These are phyloP conservation scores for Platycnemis pennipes DNA, from an alignment of 2,888 invertebrate genomes.

Conservation along the genomic window DNA sequence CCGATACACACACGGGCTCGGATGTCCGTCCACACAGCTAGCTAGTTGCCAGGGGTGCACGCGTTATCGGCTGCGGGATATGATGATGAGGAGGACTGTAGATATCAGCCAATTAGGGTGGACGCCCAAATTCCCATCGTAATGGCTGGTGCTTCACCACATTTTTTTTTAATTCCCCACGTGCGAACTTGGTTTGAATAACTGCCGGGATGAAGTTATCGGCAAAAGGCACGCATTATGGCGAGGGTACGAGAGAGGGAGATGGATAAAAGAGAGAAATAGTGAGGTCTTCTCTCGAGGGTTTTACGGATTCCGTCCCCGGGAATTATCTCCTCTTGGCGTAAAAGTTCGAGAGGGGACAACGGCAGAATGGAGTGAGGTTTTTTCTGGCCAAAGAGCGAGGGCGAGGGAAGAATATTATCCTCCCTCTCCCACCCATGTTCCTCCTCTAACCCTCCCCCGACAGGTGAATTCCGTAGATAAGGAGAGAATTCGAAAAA, in stretches of 20 bases:
- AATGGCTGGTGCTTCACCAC: no score
- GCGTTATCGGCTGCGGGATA: background rate
- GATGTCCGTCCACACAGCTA: background rate
- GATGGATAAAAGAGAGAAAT: background rate
- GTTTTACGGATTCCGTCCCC: background rate
- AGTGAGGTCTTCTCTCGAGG: background rate
- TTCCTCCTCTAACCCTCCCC: background rate
- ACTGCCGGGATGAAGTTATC: background rate
- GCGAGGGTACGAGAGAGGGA: background rate
- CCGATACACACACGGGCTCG: background rate
- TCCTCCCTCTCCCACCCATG: background rate
- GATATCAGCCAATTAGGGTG: background rate
- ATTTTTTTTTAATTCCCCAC: background rate
- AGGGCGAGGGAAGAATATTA: background rate
- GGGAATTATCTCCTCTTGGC: background rate
- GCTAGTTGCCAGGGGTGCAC: background rate
- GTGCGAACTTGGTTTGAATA: background rate
- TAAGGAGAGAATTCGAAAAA: background rate
- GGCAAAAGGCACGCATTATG: background rate
- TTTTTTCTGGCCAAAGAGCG: background rate
- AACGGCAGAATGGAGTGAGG: background rate
- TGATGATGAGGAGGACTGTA: background rate
- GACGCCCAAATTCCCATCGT: no score
- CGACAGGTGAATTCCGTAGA: background rate
- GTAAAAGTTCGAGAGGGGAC: background rate